A percentile compares a stretch with the other conserved stretches of the same genome.
These are phyloP conservation scores for Didymodactylos carnosus DNA, from an alignment of 2,888 invertebrate species.

Conservation along the genomic window DNA sequence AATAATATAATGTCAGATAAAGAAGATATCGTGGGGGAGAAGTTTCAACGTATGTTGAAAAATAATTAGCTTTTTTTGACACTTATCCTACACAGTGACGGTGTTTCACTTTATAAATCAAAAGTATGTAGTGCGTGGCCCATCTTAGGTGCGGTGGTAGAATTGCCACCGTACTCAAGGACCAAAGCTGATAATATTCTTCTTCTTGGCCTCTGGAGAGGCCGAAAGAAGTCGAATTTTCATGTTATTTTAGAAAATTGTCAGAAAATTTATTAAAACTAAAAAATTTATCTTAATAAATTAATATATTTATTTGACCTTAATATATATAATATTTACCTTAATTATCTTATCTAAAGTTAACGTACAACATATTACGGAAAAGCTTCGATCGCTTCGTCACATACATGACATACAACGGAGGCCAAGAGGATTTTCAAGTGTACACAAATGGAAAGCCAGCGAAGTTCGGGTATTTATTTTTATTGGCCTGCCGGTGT, in stretches of 20 bases:
- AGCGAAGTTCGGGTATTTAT: background rate
- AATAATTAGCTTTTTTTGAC: no score
- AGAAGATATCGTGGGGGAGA: no score
- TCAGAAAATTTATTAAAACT: no score
- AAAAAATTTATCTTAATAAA: no score
- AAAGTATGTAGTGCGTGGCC: background rate
- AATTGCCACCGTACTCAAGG: background rate
- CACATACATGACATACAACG: background rate
- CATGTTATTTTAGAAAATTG: background rate
- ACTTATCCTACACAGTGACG: background rate
- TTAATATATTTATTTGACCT: no score
- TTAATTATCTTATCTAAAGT: no score
- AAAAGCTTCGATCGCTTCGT: background rate
- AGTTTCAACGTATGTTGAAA: no score
- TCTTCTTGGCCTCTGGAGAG: background rate
- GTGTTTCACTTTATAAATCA: background rate
- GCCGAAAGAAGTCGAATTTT: background rate
- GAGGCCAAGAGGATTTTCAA: background rate
- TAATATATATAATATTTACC: no score
- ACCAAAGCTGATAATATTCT: background rate
- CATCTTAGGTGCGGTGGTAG: background rate
- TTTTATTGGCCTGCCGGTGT: background rate
- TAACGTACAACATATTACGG: background rate
- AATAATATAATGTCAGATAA: no score
- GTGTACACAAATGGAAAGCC: background rate